Base-by-base conservation (phyloP, 2,113 vertebrate genomes). In the Dasypus novemcinctus region DNA sequence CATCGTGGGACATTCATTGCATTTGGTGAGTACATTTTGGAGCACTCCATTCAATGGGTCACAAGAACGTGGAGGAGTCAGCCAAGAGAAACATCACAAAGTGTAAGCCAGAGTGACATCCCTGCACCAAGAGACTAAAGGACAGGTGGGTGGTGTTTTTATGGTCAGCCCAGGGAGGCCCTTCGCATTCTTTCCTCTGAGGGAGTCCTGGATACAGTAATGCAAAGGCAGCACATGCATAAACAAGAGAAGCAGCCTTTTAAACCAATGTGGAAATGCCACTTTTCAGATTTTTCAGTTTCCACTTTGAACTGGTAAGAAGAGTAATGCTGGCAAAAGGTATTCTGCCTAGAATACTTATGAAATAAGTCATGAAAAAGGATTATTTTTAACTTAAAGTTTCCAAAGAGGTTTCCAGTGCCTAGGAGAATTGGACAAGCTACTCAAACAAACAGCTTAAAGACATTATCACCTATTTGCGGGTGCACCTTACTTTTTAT, bases 11-110 rank as follows among this genome's bases (percentile, higher is more conserved):
- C n/a, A n/a, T n/a, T n/a, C n/a, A n/a, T n/a, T n/a, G n/a, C n/a
- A n/a, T n/a, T n/a, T n/a, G n/a, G n/a, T n/a, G n/a, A n/a, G n/a
- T n/a, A n/a, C n/a, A n/a, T n/a, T n/a, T n/a, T n/a, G n/a, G n/a
- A n/a, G n/a, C n/a, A 90, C 96, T 97, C 96, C 96, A 96, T 91
- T 97, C 93, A 94, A 71, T 97, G 96, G 97, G 97, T 97, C 41
- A 0, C 89, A 97, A 97, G 97, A 97, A 98, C 92, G 95, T 0
- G 33, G 96, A 95, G 96, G 64, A 86, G 96, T 97, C 95, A 98
- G 98, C 97, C 98, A 98, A 98, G 92, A 91, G 96, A 97, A 98
- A 97, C 4, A 83, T 63, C 94, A 93, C 80, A 64, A 93, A 94
- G 88, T 89, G 63, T 91, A 96, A 95, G 95, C 95, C 31, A 14